These are phyloP conservation scores for Ctenopoma kingsleyae DNA, from an alignment of 2,797 vertebrate genomes.

Conservation along the genomic window DNA sequence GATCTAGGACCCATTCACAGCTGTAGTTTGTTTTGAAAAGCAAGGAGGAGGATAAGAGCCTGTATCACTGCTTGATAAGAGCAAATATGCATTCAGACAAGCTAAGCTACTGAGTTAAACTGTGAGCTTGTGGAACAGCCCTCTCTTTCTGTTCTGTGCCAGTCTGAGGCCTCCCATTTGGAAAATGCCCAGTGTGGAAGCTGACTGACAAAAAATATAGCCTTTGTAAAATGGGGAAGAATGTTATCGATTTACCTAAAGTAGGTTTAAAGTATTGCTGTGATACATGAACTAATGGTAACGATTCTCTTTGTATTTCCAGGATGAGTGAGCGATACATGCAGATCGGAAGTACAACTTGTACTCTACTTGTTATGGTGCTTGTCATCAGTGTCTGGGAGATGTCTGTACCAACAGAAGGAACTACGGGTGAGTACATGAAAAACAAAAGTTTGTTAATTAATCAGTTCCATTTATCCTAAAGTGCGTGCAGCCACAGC, in stretches of 20 bases:
- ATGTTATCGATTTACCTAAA: not conserved
- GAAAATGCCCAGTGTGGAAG: not conserved
- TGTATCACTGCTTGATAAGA: slow-evolving; percentile 25
- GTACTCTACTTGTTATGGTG: slow-evolving; percentile 92
- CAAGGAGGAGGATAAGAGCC: slow-evolving; percentile 27
- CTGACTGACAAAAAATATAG: not conserved
- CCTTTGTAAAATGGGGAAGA: not conserved
- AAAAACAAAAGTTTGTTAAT: not conserved
- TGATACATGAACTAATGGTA: not conserved
- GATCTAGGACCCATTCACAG: slow-evolving; percentile 40
- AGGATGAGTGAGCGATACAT: slow-evolving; percentile 96
- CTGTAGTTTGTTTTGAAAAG: slow-evolving; percentile 58
- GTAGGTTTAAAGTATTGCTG: not conserved
- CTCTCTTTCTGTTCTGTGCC: slow-evolving; percentile 2
- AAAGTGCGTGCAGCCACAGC: too few species aligned
- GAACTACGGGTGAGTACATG: slow-evolving; percentile 89
- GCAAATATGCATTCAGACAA: slow-evolving; percentile 33
- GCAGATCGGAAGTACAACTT: slow-evolving; percentile 91
- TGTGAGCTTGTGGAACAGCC: slow-evolving; percentile 11
- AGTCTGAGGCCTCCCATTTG: not conserved
- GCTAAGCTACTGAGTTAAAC: slow-evolving; percentile 18
- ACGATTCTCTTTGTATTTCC: slow-evolving; percentile 61
- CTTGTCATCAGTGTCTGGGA: slow-evolving; percentile 91
- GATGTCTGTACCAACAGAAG: slow-evolving; percentile 87
- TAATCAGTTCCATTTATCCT: too few species aligned